phyloP scores from a whole-genome alignment of 2,797 vertebrate species.

The Scolopax rusticola region DNA sequence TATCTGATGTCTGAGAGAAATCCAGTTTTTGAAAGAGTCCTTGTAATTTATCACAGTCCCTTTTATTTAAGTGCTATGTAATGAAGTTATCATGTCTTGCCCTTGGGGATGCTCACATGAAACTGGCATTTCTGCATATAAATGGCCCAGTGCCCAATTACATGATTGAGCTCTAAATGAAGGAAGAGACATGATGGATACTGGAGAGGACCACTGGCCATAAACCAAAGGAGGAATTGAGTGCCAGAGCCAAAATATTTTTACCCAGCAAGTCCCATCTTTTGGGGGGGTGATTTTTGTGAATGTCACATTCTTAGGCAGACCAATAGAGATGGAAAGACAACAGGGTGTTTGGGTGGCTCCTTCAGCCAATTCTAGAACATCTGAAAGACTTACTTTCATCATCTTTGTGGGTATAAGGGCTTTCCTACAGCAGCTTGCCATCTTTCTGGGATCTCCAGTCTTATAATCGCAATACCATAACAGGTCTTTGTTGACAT shows the following conservation, averaged over 20 bases:
- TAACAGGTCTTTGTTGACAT: neutral
- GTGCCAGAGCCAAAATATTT: neutral
- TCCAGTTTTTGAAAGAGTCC: neutral
- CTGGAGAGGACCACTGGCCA: neutral
- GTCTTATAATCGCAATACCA: neutral
- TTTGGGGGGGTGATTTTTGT: neutral
- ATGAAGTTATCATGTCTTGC: neutral
- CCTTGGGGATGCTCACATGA: neutral
- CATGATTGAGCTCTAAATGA: neutral
- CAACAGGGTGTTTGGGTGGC: fast-evolving
- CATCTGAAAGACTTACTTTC: neutral
- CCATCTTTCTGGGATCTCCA: neutral
- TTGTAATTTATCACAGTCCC: neutral
- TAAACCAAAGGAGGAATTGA: neutral
- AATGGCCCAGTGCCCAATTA: neutral
- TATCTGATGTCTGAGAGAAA: fast-evolving
- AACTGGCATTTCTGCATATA: fast-evolving
- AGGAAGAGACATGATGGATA: neutral
- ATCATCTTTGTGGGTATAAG: neutral
- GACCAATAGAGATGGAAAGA: fast-evolving
- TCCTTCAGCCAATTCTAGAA: neutral
- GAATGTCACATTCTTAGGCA: neutral
- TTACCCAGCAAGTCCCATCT: neutral
- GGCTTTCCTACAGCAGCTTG: neutral
- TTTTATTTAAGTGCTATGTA: neutral